phyloP scores from a whole-genome alignment of 2,113 vertebrate genomes.

The Lipotes vexillifer region DNA sequence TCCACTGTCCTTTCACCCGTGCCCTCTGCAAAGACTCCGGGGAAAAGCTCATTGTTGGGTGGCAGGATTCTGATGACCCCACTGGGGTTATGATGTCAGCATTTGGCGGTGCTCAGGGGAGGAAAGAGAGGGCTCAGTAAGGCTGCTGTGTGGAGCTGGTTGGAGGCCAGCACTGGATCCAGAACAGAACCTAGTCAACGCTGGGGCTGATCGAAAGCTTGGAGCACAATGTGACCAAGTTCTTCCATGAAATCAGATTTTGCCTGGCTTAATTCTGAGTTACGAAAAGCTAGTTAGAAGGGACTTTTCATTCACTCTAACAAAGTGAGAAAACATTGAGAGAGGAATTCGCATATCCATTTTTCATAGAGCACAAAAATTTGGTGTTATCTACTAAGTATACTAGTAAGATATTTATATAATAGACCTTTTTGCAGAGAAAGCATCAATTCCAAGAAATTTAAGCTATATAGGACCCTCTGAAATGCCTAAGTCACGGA shows the following conservation, averaged over 20 bases:
- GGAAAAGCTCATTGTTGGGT: neutral
- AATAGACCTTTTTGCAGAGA: neutral
- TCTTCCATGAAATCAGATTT: accelerated
- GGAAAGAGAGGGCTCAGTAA: neutral
- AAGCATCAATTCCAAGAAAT: neutral
- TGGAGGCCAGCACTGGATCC: neutral
- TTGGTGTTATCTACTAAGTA: no score
- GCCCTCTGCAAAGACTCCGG: neutral
- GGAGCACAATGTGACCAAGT: accelerated
- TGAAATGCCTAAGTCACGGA: neutral
- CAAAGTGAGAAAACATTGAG: neutral
- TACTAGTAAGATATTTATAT: neutral
- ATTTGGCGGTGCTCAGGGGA: neutral
- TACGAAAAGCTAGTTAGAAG: neutral
- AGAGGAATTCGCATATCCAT: neutral
- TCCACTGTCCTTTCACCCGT: neutral
- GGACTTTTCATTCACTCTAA: neutral
- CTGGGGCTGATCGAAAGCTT: accelerated
- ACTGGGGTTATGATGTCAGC: neutral
- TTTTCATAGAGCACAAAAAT: neutral
- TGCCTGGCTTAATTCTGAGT: neutral
- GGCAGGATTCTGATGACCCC: neutral
- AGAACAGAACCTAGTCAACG: accelerated
- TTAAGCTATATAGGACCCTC: neutral
- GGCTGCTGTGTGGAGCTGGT: accelerated